These are phyloP conservation scores for Lamprologus ornatipinnis DNA, from an alignment of 2,113 vertebrate species.

Conservation along the genomic window DNA sequence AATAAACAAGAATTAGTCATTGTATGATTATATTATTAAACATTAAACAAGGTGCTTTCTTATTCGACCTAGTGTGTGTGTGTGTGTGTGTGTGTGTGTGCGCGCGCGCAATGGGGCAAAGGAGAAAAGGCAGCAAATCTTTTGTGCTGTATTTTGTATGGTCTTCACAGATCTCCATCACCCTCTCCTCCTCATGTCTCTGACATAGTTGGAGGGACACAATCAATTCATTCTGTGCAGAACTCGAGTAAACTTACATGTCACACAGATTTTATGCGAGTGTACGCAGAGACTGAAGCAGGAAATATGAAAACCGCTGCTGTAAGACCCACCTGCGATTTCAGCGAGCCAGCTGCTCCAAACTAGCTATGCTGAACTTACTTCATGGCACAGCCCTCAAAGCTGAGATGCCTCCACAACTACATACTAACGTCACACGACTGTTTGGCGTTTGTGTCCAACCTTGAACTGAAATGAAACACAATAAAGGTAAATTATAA, in stretches of 20 bases:
- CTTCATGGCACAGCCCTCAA: neutral
- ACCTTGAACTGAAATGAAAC: neutral
- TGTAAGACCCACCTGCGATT: neutral
- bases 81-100: neutral
- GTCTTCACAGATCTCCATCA: neutral
- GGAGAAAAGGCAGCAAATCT: neutral
- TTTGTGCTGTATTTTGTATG: neutral
- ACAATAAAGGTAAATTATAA: neutral
- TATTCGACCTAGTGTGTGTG: neutral
- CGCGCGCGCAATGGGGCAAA: too few relatives aligned
- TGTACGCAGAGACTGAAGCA: neutral
- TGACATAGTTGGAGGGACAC: neutral
- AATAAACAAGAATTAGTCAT: neutral
- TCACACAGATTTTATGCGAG: accelerated
- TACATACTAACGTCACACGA: neutral
- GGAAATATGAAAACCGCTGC: neutral
- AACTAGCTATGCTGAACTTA: neutral
- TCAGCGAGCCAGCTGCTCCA: neutral
- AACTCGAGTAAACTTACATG: neutral
- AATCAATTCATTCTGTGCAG: neutral
- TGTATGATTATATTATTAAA: neutral
- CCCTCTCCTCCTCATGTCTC: neutral
- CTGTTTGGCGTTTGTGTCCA: neutral
- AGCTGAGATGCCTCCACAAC: neutral
- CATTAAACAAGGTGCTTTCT: neutral